phyloP scores from a whole-genome alignment of 2,113 vertebrate genomes.

The Glaucomys volans region DNA sequence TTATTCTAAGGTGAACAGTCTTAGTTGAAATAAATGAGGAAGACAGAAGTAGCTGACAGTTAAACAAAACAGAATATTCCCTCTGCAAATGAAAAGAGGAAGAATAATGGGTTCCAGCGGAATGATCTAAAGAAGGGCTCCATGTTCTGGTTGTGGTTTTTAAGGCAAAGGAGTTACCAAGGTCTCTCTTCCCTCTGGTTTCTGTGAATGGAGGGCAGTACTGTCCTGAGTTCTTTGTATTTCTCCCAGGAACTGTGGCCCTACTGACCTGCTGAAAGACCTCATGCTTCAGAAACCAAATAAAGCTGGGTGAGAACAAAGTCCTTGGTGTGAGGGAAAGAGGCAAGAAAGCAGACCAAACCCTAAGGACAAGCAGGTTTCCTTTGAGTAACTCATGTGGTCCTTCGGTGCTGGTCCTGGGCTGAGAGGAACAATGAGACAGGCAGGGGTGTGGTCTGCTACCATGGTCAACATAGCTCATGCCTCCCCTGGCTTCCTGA shows the following conservation, averaged over 20 bases:
- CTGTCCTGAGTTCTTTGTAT: neutral
- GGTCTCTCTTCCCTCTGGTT: neutral
- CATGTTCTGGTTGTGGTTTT: neutral
- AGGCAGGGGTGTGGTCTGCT: neutral
- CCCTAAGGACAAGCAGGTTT: neutral
- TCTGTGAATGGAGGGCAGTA: accelerated
- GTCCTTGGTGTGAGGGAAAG: neutral
- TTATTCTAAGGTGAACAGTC: neutral
- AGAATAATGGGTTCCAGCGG: neutral
- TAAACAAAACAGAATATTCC: neutral
- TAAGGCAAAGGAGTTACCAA: neutral
- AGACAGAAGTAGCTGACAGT: neutral
- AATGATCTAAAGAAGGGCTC: neutral
- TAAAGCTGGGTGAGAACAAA: neutral
- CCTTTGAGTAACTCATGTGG: neutral
- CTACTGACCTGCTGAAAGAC: neutral
- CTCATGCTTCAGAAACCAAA: neutral
- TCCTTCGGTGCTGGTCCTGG: neutral
- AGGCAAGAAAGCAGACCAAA: neutral
- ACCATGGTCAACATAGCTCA: neutral
- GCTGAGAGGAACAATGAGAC: slow-evolving; percentile 33
- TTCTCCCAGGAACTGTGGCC: neutral
- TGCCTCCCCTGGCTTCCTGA: slow-evolving; percentile 3
- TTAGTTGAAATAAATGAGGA: slow-evolving; percentile 15
- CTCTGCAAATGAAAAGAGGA: neutral